A percentile compares a stretch with the other conserved stretches of the same genome.
These are phyloP conservation scores for Sebastes aleutianus DNA, from an alignment of 2,797 vertebrate species.

Conservation along the genomic window DNA sequence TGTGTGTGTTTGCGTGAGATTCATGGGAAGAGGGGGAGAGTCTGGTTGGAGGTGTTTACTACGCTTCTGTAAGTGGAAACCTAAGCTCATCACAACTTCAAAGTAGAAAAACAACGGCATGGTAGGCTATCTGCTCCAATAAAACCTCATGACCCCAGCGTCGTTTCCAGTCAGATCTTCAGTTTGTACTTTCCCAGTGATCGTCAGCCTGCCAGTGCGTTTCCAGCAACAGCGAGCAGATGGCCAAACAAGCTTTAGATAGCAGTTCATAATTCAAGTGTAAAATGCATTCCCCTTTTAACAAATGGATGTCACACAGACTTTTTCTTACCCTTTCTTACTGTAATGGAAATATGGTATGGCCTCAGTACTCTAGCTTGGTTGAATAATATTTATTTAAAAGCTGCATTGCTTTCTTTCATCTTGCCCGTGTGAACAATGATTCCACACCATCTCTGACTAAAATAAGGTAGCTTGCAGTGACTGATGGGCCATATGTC, in stretches of 20 bases:
- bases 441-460: constrained; percentile 14
- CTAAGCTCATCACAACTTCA: constrained; percentile 27
- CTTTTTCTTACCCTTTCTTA: background rate
- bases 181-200: constrained; percentile 26
- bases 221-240: constrained; percentile 13
- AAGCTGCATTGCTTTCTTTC: background rate
- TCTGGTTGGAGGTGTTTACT: constrained; percentile 27
- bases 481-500: constrained; percentile 39
- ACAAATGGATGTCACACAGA: background rate
- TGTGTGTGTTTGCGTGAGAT: background rate
- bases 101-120: constrained; percentile 30
- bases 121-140: constrained; percentile 15
- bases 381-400: background rate
- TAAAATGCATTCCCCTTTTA: background rate
- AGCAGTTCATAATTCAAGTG: constrained; percentile 1
- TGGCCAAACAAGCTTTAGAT: background rate
- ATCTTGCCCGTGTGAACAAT: background rate
- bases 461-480: constrained; percentile 26
- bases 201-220: background rate
- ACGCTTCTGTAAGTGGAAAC: constrained; percentile 29
- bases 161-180: constrained; percentile 23
- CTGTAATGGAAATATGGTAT: background rate
- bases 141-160: constrained; percentile 14
- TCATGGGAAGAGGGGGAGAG: background rate
- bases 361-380: background rate